Percentiles rank a stretch among this genome's conserved stretches.
Conservation (phyloP, 1,140 invertebrate species). For the Arion vulgaris region DNA sequence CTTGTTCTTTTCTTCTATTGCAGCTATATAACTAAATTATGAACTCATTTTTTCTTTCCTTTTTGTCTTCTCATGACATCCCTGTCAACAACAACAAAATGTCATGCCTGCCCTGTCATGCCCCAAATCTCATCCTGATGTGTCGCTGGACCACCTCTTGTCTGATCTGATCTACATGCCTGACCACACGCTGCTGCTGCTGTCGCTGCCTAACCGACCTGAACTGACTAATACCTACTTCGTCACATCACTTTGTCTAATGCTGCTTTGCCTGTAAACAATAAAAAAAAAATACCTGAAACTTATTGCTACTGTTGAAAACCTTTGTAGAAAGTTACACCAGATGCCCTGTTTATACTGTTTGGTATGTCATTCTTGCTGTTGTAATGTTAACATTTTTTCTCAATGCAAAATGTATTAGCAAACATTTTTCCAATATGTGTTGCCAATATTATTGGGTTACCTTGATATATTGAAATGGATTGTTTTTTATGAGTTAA, state of each 20-base stretch:
- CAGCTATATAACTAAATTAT: not conserved
- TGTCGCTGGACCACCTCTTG: constrained; percentile 34
- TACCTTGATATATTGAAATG: no score
- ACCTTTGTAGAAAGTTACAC: constrained; percentile 24
- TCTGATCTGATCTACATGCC: constrained; percentile 32
- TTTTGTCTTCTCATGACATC: constrained; percentile 36
- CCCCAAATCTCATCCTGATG: constrained; percentile 37
- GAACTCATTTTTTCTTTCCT: constrained; percentile 13
- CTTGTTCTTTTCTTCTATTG: constrained; percentile 17
- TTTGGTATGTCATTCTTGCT: constrained; percentile 19
- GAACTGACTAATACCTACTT: constrained; percentile 16
- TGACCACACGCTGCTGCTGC: constrained; percentile 27
- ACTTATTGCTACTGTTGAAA: not conserved
- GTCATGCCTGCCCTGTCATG: constrained; percentile 17
- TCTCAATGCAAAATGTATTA: not conserved
- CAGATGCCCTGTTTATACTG: constrained; percentile 20
- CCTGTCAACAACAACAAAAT: constrained; percentile 30
- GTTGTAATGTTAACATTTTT: not conserved
- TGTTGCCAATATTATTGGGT: not conserved
- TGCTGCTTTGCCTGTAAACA: constrained; percentile 37
- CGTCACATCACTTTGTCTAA: constrained; percentile 37
- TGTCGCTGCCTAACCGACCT: constrained; percentile 62
- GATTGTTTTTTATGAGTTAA: no score
- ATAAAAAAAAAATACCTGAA: not conserved
- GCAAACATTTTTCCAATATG: not conserved